Conservation (phyloP, 2,888 invertebrate species). For the Epiblema foenella region DNA sequence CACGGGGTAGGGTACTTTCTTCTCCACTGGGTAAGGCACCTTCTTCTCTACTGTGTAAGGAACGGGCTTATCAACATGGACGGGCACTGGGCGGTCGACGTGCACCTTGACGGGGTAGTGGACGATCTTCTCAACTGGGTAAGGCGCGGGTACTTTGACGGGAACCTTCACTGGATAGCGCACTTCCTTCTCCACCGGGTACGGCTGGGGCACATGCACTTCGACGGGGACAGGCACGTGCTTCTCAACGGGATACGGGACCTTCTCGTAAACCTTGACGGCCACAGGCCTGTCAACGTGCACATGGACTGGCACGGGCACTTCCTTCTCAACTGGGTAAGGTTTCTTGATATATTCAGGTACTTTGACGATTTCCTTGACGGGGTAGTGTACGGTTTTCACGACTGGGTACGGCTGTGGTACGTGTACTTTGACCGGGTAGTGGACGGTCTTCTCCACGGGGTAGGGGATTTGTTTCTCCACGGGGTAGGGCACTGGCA, state of each 20-base stretch:
- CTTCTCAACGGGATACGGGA: conserved; percentile 86
- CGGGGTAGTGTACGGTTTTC: conserved; percentile 87
- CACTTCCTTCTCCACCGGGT: conserved; percentile 89
- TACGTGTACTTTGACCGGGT: conserved; percentile 88
- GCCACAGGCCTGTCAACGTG: conserved; percentile 86
- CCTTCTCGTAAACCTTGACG: conserved; percentile 87
- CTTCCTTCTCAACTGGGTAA: conserved; percentile 87
- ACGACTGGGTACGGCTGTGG: conserved; percentile 89
- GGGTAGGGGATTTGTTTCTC: conserved; percentile 88
- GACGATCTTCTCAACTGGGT: conserved; percentile 89
- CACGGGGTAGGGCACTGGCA: conserved; percentile 89
- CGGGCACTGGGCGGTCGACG: conserved; percentile 88
- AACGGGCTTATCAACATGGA: conserved; percentile 87
- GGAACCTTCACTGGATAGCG: conserved; percentile 88
- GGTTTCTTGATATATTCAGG: conserved; percentile 88
- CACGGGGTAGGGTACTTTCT: conserved; percentile 88
- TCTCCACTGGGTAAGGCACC: conserved; percentile 90
- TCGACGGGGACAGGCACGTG: conserved; percentile 88
- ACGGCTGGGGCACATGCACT: conserved; percentile 88
- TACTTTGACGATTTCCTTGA: conserved; percentile 87
- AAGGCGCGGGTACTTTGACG: conserved; percentile 89
- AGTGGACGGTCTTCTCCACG: conserved; percentile 87
- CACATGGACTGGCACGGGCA: conserved; percentile 84
- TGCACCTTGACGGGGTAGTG: conserved; percentile 89
- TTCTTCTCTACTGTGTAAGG: conserved; percentile 90